phyloP scores from a whole-genome alignment of 2,888 invertebrate species.

The Caenorhabditis sp. region DNA sequence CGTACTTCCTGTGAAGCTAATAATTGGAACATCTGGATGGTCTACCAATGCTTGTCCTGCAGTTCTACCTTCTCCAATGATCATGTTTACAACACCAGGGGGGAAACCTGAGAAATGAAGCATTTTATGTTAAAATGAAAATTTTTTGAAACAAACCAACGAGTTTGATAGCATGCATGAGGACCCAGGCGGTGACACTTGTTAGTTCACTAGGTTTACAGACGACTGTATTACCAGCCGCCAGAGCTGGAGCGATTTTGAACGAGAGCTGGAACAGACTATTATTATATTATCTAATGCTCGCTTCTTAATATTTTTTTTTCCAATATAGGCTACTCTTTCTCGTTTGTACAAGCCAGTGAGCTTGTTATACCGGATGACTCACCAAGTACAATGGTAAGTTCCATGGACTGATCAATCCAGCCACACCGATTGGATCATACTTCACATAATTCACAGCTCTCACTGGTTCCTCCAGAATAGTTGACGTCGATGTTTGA shows the following conservation, averaged over 20 bases:
- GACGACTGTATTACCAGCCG: constrained; percentile 74
- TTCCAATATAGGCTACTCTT: no score
- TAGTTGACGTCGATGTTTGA: constrained; percentile 68
- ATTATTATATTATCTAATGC: no score
- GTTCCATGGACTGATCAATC: constrained; percentile 76
- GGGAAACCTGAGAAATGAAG: constrained; percentile 73
- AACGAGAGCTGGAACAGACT: constrained; percentile 72
- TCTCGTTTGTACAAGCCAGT: no score
- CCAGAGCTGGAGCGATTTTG: constrained; percentile 75
- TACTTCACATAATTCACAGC: constrained; percentile 74
- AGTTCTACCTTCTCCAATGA: constrained; percentile 74
- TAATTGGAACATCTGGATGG: constrained; percentile 74
- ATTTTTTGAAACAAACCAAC: constrained; percentile 72
- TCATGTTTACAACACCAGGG: constrained; percentile 75
- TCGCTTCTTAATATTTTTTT: no score
- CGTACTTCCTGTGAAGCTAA: constrained; percentile 75
- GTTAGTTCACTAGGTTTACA: constrained; percentile 77
- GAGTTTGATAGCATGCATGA: constrained; percentile 73
- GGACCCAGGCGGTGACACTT: constrained; percentile 75
- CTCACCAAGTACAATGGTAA: constrained; percentile 74
- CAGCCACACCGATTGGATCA: constrained; percentile 75
- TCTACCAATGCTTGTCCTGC: constrained; percentile 74
- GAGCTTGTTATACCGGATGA: no score
- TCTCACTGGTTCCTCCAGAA: constrained; percentile 52
- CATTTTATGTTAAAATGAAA: background rate